These are phyloP conservation scores for Laterallus jamaicensis DNA, from an alignment of 2,113 vertebrate genomes.

Conservation along the genomic window DNA sequence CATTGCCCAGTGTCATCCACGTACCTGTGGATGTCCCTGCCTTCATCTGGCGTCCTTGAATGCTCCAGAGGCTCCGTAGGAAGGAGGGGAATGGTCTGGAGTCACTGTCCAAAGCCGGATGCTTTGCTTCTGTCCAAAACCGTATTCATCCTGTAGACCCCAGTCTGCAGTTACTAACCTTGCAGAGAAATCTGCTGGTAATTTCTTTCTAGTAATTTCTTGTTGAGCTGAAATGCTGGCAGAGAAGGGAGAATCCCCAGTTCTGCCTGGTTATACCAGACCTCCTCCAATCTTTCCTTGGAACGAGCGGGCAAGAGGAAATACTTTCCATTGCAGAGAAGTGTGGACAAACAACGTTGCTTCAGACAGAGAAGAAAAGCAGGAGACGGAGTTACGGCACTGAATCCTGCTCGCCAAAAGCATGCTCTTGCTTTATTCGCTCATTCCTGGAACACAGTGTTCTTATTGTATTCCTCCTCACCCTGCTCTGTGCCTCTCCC, in stretches of 20 bases:
- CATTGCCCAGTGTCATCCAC: accelerated
- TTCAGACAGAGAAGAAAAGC: constrained; percentile 56
- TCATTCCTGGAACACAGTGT: constrained; percentile 66
- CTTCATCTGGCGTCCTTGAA: background rate
- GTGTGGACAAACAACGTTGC: constrained; percentile 24
- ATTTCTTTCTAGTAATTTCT: constrained; percentile 41
- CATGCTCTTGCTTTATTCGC: constrained; percentile 51
- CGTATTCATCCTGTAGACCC: background rate
- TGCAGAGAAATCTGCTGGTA: constrained; percentile 7
- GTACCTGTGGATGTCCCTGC: background rate
- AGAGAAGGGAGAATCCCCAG: constrained; percentile 37
- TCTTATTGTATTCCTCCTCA: constrained; percentile 54
- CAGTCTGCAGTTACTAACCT: constrained; percentile 17
- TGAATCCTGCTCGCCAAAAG: constrained; percentile 35
- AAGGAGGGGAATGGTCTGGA: background rate
- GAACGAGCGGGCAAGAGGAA: constrained; percentile 35
- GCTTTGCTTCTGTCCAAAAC: background rate
- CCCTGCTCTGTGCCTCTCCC: background rate
- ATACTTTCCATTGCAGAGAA: constrained; percentile 67
- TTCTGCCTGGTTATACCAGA: constrained; percentile 58
- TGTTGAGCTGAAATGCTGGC: constrained; percentile 37
- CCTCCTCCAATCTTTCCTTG: constrained; percentile 55
- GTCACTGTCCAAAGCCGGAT: background rate
- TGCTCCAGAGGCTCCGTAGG: background rate
- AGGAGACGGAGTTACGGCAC: background rate